These are phyloP conservation scores for Corythornis cristatus DNA, from an alignment of 2,113 vertebrate genomes.

Conservation along the genomic window DNA sequence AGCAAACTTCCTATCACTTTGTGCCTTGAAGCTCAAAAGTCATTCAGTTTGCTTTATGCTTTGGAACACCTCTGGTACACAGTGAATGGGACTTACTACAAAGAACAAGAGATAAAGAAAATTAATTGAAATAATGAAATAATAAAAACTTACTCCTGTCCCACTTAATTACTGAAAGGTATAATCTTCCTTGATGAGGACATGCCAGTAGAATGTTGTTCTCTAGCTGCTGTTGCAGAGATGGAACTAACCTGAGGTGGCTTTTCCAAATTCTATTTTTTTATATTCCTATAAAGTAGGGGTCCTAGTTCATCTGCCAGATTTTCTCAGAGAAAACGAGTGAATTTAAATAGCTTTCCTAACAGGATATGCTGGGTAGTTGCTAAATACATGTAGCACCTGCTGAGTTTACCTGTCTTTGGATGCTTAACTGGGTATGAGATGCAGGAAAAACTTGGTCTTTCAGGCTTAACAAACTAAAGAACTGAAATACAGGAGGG, in stretches of 20 bases:
- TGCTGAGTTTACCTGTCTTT: not conserved
- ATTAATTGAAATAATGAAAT: not conserved
- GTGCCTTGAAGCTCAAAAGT: not conserved
- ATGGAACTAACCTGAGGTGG: not conserved
- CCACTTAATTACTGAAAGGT: not conserved
- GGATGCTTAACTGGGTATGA: not conserved
- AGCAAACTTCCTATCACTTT: not conserved
- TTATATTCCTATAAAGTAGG: accelerated
- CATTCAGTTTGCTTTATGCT: not conserved
- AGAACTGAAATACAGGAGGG: not conserved
- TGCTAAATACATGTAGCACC: not conserved
- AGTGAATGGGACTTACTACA: not conserved
- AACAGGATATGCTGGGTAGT: not conserved
- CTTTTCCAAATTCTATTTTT: not conserved
- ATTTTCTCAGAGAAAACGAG: not conserved
- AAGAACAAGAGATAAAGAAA: not conserved
- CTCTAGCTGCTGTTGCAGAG: not conserved
- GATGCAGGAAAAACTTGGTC: not conserved
- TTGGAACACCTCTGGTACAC: not conserved
- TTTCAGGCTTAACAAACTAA: not conserved
- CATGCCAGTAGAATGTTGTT: not conserved
- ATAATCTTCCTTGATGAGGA: not conserved
- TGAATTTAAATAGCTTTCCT: not conserved
- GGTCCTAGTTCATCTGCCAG: not conserved
- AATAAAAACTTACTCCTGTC: not conserved